Evolutionary conservation across 2,797 vertebrate genomes (phyloP), one percentile per base, ranked within the genome.

Genomic region (Capromys pilorides): DNA sequence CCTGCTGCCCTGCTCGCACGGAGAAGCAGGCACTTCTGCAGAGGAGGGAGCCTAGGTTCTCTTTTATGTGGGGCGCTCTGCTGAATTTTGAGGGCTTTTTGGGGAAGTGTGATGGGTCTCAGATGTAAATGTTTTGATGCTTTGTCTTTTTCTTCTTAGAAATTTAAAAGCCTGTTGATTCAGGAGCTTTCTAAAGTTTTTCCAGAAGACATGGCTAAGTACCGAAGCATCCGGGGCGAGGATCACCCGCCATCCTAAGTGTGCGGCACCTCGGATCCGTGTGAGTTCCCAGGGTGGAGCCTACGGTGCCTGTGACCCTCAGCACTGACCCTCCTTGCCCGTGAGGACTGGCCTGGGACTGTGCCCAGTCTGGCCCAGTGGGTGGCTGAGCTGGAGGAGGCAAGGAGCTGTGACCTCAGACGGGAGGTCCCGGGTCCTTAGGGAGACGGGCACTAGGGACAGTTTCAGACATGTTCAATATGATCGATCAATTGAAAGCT

Each of bases 121-220:
- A 66, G 6, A 45, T 22, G 31, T 26, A 67, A n/a, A 4, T 67
- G 18, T 77, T 66, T 79, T 96, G 57, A 95, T 41, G 2, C 21
- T 91, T 39, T 84, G 31, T 57, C 6, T 96, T 96, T 96, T 67
- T 96, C 66, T 96, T 96, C 97, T 9, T 98, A 99, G 99, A 99
- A 99, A 99, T 99, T 99, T 98, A 99, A 99, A 98, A 99, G 99
- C 96, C 98, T 99, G 75, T 98, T 99, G 87, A 99, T 99, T 98
- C 99, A 99, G 9, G 99, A 99, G 96, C 99, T 99, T 85, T 98
- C 99, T 73, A 99, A 99, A 97, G 99, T 99, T 18, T 99, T 99
- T 96, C 99, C 99, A 18, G 99, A 99, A 98, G 99, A 99, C 95
- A 99, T 99, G 99, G 98, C 99, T 18, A 99, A 99, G 97, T 99